Evolutionary conservation across 2,113 vertebrate species (phyloP), one percentile per base, ranked within the genome.

Genomic region (Lates calcarifer): DNA sequence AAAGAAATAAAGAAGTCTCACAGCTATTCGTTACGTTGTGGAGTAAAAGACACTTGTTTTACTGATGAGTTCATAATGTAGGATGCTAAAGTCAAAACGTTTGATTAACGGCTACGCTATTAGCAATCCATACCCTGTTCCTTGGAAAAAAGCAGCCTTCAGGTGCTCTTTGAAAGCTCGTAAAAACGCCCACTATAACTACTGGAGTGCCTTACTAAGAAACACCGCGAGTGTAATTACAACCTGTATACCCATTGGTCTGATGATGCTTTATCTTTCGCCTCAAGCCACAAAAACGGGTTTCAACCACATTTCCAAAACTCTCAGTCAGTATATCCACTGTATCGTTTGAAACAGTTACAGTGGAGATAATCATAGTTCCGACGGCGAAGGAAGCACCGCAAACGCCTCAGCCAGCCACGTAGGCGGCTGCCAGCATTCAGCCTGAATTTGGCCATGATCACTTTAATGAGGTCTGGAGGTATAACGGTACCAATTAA

Each of bases 391-490:
- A 20, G 6, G 11, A 6, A 22, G 29, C 0, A 20, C 49, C 0
- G 0, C 62, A 24, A 93, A 92, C 41, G 85, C 82, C 43, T 17
- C 92, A 84, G 28, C 26, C 15, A 74, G 92, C 92, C 93, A 94
- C 93, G 93, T 94, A 82, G 39, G 86, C 93, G 63, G 5, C 33
- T 82, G 90, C 87, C 91, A 89, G 57, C 17, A 33, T 64, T 49
- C 55, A 20, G 18, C 45, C 72, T 17, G 15, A 26, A 18, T 18
- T 49, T 20, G 14, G 8, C 33, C 7, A 35, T 35, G 33, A 43
- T 51, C 39, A 49, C 5, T 17, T 17, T 45, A 17, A 45, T 17
- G 41, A 39, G 6, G 47, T n/a, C 35, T 53, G 11, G 10, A 66
- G 18, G 12, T 8, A 14, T 1, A 57, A 3, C 6, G 5, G 0